A percentile compares a stretch with the other conserved stretches of the same genome.
These are phyloP conservation scores for Cartodere bifasciata DNA, from an alignment of 2,888 invertebrate species.

Conservation along the genomic window DNA sequence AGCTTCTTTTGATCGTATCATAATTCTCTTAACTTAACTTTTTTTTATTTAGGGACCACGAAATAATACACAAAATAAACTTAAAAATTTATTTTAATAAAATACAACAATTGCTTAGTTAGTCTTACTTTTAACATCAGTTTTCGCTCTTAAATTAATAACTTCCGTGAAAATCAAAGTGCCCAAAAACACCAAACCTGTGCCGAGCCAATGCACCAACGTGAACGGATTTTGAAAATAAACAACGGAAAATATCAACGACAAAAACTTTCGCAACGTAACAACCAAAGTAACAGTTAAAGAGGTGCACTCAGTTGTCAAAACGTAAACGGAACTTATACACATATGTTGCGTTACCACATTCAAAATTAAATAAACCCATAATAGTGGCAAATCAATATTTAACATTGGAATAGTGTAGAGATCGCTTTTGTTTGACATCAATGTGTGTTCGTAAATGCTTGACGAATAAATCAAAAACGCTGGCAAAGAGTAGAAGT, in stretches of 20 bases:
- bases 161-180: conserved; percentile 83
- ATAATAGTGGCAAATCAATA: conserved; percentile 55
- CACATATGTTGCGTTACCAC: conserved; percentile 85
- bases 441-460: conserved; percentile 60
- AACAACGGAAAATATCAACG: conserved; percentile 86
- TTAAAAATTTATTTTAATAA: too few species aligned
- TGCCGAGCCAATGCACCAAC: conserved; percentile 80
- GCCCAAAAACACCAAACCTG: conserved; percentile 79
- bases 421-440: conserved; percentile 54
- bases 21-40: too few species aligned
- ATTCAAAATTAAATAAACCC: conserved; percentile 68
- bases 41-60: too few species aligned
- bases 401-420: conserved; percentile 46
- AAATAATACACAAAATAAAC: too few species aligned
- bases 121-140: too few species aligned
- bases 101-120: too few species aligned
- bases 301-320: conserved; percentile 90
- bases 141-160: too few species aligned
- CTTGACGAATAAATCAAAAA: conserved; percentile 71
- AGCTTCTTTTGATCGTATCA: too few species aligned
- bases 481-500: conserved; percentile 79
- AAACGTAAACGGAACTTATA: conserved; percentile 85
- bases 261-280: conserved; percentile 89
- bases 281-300: conserved; percentile 92
- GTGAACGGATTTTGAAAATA: conserved; percentile 95